These are phyloP conservation scores for Notodonta dromedarius DNA, from an alignment of 2,888 invertebrate genomes.

Conservation along the genomic window DNA sequence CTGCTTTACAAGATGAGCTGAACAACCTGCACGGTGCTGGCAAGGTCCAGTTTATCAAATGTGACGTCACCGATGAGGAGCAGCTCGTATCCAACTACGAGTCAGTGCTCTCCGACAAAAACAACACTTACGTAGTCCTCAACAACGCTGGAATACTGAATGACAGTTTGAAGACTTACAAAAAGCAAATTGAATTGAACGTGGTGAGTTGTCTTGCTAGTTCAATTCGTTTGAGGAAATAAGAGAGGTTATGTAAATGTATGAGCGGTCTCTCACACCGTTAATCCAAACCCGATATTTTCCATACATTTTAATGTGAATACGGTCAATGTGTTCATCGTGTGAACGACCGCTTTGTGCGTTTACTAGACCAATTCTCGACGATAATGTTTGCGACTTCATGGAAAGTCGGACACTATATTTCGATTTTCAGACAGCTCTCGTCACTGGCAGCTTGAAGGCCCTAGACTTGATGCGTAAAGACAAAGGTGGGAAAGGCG, in stretches of 20 bases:
- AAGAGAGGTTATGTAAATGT: no score
- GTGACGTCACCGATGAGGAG: conserved; percentile 32
- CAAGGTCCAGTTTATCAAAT: conserved; percentile 29
- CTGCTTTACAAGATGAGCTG: conserved; percentile 24
- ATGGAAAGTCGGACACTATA: no score
- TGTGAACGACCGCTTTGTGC: no score
- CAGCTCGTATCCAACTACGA: conserved; percentile 24
- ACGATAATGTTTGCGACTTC: no score
- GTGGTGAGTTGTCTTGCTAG: conserved; percentile 36
- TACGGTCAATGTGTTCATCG: no score
- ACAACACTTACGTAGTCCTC: conserved; percentile 17
- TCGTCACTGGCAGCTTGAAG: conserved; percentile 45
- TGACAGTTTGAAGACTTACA: conserved; percentile 34
- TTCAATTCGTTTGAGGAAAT: no score
- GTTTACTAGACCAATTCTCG: no score
- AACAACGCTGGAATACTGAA: conserved; percentile 47
- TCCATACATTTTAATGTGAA: no score
- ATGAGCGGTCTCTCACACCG: no score
- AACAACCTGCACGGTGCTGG: conserved; percentile 25
- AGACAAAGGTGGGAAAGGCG: conserved; percentile 51
- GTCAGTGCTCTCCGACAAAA: conserved; percentile 18
- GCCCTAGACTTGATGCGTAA: conserved; percentile 51
- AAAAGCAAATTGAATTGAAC: conserved; percentile 42
- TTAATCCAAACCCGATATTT: no score
- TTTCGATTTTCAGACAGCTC: conserved; percentile 35